These are phyloP conservation scores for Pelobates cultripes DNA, from an alignment of 2,797 vertebrate species.

Conservation along the genomic window DNA sequence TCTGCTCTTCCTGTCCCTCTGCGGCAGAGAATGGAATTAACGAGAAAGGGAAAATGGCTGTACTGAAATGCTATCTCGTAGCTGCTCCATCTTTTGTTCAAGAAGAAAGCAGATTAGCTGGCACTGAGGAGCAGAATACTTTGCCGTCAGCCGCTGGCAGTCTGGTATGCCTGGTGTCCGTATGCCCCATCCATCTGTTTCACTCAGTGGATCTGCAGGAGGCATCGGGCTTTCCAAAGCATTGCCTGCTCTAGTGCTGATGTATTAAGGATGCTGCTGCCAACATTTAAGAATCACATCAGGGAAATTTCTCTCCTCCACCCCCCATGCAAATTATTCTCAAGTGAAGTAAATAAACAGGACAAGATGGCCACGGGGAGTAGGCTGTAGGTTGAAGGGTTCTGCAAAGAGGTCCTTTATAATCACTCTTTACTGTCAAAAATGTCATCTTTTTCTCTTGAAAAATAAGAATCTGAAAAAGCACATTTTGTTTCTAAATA, in stretches of 20 bases:
- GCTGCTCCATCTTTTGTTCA: background rate
- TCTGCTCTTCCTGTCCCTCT: background rate
- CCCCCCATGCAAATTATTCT: conserved; percentile 23
- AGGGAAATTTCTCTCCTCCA: conserved; percentile 1
- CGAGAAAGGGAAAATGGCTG: background rate
- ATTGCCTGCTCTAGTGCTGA: conserved; percentile 39
- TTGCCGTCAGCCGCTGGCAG: conserved; percentile 40
- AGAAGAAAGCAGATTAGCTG: conserved; percentile 8
- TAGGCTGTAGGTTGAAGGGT: background rate
- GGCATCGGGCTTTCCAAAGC: conserved; percentile 16
- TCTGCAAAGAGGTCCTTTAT: background rate
- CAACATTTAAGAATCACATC: conserved; percentile 34
- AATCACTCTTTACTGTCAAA: background rate
- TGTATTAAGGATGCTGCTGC: conserved; percentile 38
- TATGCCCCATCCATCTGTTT: conserved; percentile 50
- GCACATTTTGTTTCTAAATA: background rate
- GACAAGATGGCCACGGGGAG: conserved; percentile 4
- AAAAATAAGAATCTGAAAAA: background rate
- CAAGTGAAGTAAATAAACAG: background rate
- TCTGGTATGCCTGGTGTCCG: conserved; percentile 28
- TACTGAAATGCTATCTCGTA: background rate
- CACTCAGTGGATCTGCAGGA: conserved; percentile 23
- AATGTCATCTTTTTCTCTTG: background rate
- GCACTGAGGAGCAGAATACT: conserved; percentile 18
- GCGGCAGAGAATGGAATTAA: background rate